phyloP scores from a whole-genome alignment of 2,113 vertebrate genomes.

The Leiothrix lutea region DNA sequence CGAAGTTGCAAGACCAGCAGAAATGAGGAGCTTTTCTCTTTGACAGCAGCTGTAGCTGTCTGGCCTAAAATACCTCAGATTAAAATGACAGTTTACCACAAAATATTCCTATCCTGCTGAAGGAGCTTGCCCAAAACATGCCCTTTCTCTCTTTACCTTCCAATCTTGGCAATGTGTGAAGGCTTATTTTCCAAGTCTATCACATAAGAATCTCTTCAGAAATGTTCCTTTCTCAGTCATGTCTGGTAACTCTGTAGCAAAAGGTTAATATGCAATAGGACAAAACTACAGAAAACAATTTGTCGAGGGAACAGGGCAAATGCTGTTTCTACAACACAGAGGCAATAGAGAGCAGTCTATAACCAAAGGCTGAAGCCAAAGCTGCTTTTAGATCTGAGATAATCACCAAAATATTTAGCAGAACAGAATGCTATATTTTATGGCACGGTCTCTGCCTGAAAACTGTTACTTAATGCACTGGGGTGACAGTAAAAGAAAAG shows the following conservation, averaged over 20 bases:
- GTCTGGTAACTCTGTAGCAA: not conserved
- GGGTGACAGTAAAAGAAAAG: not conserved
- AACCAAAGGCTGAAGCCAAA: not conserved
- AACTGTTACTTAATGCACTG: not conserved
- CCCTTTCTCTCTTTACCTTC: conserved; percentile 38
- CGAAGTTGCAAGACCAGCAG: conserved; percentile 43
- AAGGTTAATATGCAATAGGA: not conserved
- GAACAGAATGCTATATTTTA: conserved; percentile 9
- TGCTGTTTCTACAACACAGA: not conserved
- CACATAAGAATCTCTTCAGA: not conserved
- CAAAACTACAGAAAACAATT: not conserved
- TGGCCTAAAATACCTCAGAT: conserved; percentile 34
- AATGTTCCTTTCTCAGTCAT: not conserved
- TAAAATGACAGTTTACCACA: conserved; percentile 25
- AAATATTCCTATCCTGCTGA: conserved; percentile 1
- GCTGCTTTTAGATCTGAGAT: not conserved
- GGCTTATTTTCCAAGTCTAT: not conserved
- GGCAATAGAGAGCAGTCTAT: not conserved
- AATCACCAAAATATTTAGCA: conserved; percentile 14
- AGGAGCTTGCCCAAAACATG: conserved; percentile 21
- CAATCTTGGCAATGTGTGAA: not conserved
- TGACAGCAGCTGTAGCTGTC: conserved; percentile 29
- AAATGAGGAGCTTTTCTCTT: conserved; percentile 36
- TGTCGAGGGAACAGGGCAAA: not conserved
- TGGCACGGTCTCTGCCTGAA: not conserved